A percentile compares a stretch with the other conserved stretches of the same genome.
Evolutionary conservation across 2,888 invertebrate species (phyloP).

Genomic region (Melangyna quadrimaculata): DNA sequence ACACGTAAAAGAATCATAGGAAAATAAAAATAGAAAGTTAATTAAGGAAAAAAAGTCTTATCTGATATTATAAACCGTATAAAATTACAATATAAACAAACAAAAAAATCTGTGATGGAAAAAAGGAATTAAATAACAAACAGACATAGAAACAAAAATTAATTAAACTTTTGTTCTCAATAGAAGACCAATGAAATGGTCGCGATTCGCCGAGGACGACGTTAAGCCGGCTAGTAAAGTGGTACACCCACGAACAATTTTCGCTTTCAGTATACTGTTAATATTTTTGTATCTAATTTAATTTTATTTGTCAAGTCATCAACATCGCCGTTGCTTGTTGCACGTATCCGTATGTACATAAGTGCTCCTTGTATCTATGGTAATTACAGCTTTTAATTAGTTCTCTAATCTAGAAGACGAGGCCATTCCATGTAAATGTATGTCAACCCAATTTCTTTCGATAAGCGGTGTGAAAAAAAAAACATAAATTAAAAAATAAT

Average conservation of each 20-base stretch:
- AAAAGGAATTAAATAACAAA: slow-evolving; percentile 35
- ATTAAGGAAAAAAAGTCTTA: not conserved
- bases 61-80: not conserved
- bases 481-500: not conserved
- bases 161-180: slow-evolving; percentile 50
- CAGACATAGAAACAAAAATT: slow-evolving; percentile 12
- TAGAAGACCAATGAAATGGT: slow-evolving; percentile 33
- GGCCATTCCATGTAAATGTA: slow-evolving; percentile 41
- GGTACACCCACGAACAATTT: slow-evolving; percentile 25
- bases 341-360: too few species aligned
- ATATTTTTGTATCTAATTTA: not conserved
- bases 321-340: not conserved
- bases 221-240: slow-evolving; percentile 17
- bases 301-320: not conserved
- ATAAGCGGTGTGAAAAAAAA: slow-evolving; percentile 14
- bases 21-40: not conserved
- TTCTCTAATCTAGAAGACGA: slow-evolving; percentile 62
- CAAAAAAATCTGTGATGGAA: not conserved
- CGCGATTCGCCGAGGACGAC: not conserved
- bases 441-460: slow-evolving; percentile 46
- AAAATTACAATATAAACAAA: not conserved
- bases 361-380: slow-evolving; percentile 38
- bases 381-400: slow-evolving; percentile 63
- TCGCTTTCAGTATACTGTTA: slow-evolving; percentile 17
- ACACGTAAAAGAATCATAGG: not conserved